Evolutionary conservation across 2,113 vertebrate genomes (phyloP).

Genomic region (Centropus unirufus): DNA sequence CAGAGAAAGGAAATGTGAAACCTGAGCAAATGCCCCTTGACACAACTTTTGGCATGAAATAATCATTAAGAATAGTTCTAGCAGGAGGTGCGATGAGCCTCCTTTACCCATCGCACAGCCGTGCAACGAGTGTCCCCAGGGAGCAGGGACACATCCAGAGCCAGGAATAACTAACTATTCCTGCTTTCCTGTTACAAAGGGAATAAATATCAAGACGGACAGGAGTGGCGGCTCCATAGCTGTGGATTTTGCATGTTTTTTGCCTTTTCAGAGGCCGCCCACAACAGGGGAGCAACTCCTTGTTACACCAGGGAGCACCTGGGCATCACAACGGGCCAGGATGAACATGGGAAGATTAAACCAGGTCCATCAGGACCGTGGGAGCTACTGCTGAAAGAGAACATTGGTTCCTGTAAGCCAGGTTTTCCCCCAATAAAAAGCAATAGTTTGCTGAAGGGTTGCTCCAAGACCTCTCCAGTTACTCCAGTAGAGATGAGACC

Average conservation of each 20-base stretch:
- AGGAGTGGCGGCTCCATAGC: no score
- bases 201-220: neutral
- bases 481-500: neutral
- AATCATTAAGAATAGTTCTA: neutral
- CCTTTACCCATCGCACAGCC: fast-evolving
- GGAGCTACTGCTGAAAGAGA: neutral
- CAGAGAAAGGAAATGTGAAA: neutral
- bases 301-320: neutral
- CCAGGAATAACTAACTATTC: neutral
- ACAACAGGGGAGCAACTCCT: neutral
- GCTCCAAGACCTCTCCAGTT: neutral
- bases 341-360: neutral
- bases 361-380: neutral
- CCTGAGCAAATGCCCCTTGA: fast-evolving
- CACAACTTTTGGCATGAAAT: neutral
- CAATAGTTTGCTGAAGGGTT: neutral
- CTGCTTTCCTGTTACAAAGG: neutral
- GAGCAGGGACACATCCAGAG: neutral
- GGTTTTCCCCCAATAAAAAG: neutral
- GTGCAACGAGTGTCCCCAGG: fast-evolving
- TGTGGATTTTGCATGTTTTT: neutral
- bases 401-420: neutral
- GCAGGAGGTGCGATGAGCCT: neutral
- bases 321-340: neutral
- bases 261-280: neutral